Percentiles rank a stretch among this genome's conserved stretches.
Evolutionary conservation across 2,797 vertebrate genomes (phyloP).

Genomic region (Benthosema pterotum): DNA sequence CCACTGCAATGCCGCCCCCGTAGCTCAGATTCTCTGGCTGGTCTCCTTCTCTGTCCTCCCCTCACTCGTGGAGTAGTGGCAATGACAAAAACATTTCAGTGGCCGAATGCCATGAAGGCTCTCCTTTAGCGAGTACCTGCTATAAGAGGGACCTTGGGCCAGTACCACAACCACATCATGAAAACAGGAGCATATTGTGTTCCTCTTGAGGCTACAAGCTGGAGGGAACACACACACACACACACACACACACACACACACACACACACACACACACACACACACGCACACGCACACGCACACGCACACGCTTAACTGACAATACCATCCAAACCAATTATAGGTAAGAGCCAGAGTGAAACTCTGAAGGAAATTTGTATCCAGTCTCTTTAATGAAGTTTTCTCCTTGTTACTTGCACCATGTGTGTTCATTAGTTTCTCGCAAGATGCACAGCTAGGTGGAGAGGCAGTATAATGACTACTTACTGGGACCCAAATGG

Average conservation of each 20-base stretch:
- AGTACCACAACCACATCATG: constrained; percentile 34
- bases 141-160: constrained; percentile 21
- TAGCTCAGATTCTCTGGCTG: too few species aligned
- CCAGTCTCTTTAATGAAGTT: constrained; percentile 79
- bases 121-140: constrained; percentile 16
- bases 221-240: too few species aligned
- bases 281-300: too few species aligned
- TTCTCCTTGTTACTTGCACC: constrained; percentile 66
- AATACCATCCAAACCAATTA: constrained; percentile 71
- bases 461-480: constrained; percentile 66
- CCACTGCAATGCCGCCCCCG: too few species aligned
- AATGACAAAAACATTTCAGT: constrained; percentile 7
- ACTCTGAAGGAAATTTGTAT: constrained; percentile 68
- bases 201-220: constrained; percentile 32
- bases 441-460: constrained; percentile 52
- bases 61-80: background rate
- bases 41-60: too few species aligned
- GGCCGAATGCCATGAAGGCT: constrained; percentile 13
- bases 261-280: too few species aligned
- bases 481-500: constrained; percentile 57
- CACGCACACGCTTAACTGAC: constrained; percentile 39
- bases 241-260: too few species aligned
- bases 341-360: constrained; percentile 57
- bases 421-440: constrained; percentile 72
- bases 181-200: constrained; percentile 30